Evolutionary conservation across 2,888 invertebrate species (phyloP), one percentile per base, ranked within the genome.

Genomic region (Hyposoter didymator): DNA sequence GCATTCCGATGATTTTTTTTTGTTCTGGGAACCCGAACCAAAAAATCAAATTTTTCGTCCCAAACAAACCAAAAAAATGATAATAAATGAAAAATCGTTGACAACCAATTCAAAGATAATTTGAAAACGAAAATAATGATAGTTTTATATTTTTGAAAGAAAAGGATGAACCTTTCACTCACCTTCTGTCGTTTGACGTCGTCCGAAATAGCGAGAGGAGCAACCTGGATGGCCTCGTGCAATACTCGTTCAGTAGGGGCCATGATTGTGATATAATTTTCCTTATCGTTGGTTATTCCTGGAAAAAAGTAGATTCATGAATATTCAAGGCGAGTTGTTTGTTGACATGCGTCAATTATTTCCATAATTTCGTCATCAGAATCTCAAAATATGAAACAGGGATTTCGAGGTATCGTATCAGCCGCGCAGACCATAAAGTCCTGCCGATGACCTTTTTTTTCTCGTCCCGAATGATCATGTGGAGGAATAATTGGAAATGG

Each of bases 221-320:
- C 86, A n/a, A 93, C 92, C 83, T 92, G 92, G 78, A 93, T 93
- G 43, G 92, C 91, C 72, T 92, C 93, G 73, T 92, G 91, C 19
- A 93, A 90, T 52, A 90, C 90, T 69, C 89, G 90, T 74, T 93
- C 93, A n/a, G 91, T 87, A 7, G 93, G 92, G 43, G 91, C 89
- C 80, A 91, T 91, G 91, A 91, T 91, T 91, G 90, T 93, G 17
- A 75, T 74, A 45, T 39, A 75, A 69, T 81, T 90, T 66, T 73
- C 72, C 73, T 84, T 84, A 75, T 55, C 73, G 39, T 84, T 87
- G 32, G 66, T 64, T 78, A 73, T 67, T 79, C 83, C 90, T 90
- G 84, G 84, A 59, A 59, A 59, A 5, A 59, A 1, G 4, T 14
- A 14, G 14, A 59, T 59, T 2, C 4, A 59, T 59, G 59, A 59